phyloP scores from a whole-genome alignment of 2,797 vertebrate genomes.

The Anguilla marmorata region DNA sequence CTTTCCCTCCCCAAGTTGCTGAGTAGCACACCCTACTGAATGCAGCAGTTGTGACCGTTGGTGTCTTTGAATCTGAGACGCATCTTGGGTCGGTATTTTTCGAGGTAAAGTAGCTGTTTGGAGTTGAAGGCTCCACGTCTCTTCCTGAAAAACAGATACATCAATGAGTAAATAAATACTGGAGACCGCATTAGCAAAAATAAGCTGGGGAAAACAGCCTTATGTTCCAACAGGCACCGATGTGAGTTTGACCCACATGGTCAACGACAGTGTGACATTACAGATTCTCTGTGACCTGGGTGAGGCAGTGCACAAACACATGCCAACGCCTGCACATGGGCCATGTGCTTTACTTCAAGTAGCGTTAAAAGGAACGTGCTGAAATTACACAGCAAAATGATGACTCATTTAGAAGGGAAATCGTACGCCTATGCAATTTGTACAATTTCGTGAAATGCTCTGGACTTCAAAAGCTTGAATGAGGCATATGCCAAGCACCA shows the following conservation, averaged over 20 bases:
- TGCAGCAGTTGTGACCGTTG: conserved; percentile 92
- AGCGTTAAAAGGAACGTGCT: neutral
- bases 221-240: neutral
- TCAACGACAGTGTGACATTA: neutral
- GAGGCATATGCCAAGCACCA: no score
- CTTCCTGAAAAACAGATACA: conserved; percentile 75
- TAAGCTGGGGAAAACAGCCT: neutral
- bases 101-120: conserved; percentile 99
- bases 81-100: conserved; percentile 99
- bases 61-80: conserved; percentile 93
- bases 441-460: no score
- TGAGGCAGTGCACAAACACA: neutral
- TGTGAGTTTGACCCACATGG: neutral
- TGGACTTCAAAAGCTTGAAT: no score
- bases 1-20: conserved; percentile 69
- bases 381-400: neutral
- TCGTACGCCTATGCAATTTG: no score
- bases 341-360: neutral
- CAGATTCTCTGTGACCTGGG: no score
- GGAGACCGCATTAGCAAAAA: neutral
- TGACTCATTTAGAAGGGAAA: neutral
- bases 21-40: conserved; percentile 82
- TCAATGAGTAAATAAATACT: neutral
- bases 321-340: neutral
- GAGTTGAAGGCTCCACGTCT: conserved; percentile 99